Evolutionary conservation across 2,888 invertebrate species (phyloP), one percentile per base, ranked within the genome.

Genomic region (Ceraclea dissimilis): DNA sequence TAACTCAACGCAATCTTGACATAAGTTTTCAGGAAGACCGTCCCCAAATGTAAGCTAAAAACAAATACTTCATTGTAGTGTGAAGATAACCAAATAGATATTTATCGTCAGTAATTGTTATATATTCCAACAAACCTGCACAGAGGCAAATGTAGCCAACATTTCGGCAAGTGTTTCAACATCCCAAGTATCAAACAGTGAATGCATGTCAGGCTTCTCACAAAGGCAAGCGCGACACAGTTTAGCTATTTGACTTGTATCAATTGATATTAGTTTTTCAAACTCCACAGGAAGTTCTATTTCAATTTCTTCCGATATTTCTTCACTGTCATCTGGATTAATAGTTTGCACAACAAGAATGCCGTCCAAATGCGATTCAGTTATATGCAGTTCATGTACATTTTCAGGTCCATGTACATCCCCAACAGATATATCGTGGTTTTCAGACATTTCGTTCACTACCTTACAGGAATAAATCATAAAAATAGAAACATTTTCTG

Each of bases 141-240:
- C 64, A 26, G 69, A 65, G 20, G 73, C 69, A 20, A 76, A 62
- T n/a, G 69, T 60, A 22, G 67, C 65, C 63, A 71, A 69, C 69
- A 76, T 74, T 57, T 71, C 67, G 18, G 66, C 63, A 22, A 74
- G 59, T 18, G 64, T 70, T 51, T 67, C 66, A 60, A 66, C 65
- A 52, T 67, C 64, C 52, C 71, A 68, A 57, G 69, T 64, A n/a
- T 66, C 65, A 44, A 68, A 65, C 56, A 71, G 62, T 2, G 76
- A 69, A 63, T 68, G 66, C 66, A 77, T 68, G 17, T 68, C 64
- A 63, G 68, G 34, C 66, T 68, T 59, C 66, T 69, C 62, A 58
- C 63, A 58, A 64, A 80, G 66, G 65, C 80, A 80, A 61, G 76
- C 71, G 56, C 79, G 69, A 62, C 80, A 80, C 52, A 77, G 64